These are phyloP conservation scores for Conus betulinus DNA, from an alignment of 1,140 invertebrate species.

Conservation along the genomic window DNA sequence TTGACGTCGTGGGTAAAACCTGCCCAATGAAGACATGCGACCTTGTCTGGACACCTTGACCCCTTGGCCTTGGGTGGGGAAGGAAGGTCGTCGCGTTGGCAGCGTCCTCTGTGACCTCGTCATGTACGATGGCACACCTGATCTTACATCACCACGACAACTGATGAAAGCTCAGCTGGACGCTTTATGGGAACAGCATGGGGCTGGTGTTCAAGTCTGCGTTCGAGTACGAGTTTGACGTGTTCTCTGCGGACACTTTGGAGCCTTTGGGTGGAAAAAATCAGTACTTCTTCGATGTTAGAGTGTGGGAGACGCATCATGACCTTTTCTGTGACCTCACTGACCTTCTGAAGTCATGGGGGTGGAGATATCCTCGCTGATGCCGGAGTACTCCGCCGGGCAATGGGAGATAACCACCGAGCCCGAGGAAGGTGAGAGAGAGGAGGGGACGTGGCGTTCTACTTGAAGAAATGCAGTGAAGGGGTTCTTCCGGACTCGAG, in stretches of 20 bases:
- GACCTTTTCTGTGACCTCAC: conserved; percentile 24
- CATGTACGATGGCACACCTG: not conserved
- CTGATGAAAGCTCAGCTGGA: conserved; percentile 11
- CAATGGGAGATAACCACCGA: conserved; percentile 43
- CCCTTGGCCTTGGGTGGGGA: conserved; percentile 14
- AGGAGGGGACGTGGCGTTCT: conserved; percentile 33
- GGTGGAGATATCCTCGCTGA: conserved; percentile 27
- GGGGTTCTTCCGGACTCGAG: not conserved
- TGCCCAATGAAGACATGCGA: not conserved
- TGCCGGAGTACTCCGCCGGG: conserved; percentile 33
- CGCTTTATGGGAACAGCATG: conserved; percentile 15
- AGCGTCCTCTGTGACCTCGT: conserved; percentile 21
- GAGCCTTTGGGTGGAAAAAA: not conserved
- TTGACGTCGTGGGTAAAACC: not conserved
- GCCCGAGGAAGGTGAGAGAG: conserved; percentile 32
- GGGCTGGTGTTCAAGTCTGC: conserved; percentile 35
- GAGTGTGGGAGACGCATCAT: not conserved
- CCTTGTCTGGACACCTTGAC: conserved; percentile 28
- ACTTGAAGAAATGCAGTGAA: conserved; percentile 35
- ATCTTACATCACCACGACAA: conserved; percentile 16
- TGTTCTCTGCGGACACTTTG: conserved; percentile 21
- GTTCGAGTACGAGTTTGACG: conserved; percentile 39
- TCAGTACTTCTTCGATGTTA: not conserved
- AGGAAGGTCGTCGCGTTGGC: not conserved
- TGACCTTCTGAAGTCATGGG: conserved; percentile 29